Conservation (phyloP, 2,113 vertebrate genomes). For the Alexandromys fortis region DNA sequence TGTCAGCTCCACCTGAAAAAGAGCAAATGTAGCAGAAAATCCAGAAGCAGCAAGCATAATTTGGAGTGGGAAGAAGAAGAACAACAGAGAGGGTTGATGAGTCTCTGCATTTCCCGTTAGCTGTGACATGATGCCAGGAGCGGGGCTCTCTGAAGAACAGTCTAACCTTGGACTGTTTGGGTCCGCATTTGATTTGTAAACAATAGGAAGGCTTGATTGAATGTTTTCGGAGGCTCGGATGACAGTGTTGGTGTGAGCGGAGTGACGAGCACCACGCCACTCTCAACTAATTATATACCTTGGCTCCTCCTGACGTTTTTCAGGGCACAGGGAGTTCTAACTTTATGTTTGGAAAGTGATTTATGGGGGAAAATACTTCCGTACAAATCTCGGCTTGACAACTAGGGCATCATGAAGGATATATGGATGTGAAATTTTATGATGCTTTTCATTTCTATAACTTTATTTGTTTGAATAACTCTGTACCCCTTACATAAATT, state of each 20-base stretch:
- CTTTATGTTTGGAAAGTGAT: constrained; percentile 73
- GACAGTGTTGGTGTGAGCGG: constrained; percentile 69
- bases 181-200: constrained; percentile 76
- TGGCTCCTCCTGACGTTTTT: constrained; percentile 58
- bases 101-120: constrained; percentile 65
- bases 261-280: constrained; percentile 54
- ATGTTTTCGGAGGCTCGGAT: constrained; percentile 60
- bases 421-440: constrained; percentile 58
- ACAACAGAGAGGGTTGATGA: constrained; percentile 54
- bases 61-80: constrained; percentile 76
- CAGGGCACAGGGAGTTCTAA: constrained; percentile 62
- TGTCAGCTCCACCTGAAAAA: constrained; percentile 77
- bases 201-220: constrained; percentile 73
- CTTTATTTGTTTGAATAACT: constrained; percentile 58
- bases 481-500: constrained; percentile 48
- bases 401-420: constrained; percentile 28
- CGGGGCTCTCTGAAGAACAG: constrained; percentile 73
- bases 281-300: constrained; percentile 73
- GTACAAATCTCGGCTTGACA: constrained; percentile 51
- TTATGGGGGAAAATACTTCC: constrained; percentile 69
- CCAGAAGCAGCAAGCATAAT: constrained; percentile 74
- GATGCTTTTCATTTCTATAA: constrained; percentile 52
- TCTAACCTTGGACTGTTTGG: constrained; percentile 66
- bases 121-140: constrained; percentile 68
- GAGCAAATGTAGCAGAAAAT: constrained; percentile 79